These are phyloP conservation scores for Pogona vitticeps DNA, from an alignment of 2,113 vertebrate species.

Conservation along the genomic window DNA sequence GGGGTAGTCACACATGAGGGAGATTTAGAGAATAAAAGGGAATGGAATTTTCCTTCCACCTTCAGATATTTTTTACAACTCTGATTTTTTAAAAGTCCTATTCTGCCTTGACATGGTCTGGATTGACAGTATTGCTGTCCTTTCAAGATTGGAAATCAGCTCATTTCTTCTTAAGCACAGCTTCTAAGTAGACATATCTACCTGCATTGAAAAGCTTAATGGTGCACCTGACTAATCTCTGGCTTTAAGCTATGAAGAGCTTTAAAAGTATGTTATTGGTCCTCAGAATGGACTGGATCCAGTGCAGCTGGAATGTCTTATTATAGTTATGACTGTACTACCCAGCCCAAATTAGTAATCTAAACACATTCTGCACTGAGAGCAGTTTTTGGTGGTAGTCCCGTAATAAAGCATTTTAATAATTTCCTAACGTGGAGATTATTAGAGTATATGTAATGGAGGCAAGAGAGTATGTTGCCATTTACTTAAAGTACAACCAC, in stretches of 20 bases:
- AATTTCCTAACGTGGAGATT: too few relatives aligned
- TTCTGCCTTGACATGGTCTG: background rate
- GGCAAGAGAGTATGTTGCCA: background rate
- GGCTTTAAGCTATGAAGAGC: background rate
- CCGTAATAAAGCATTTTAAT: background rate
- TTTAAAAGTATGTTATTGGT: background rate
- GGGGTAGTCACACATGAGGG: background rate
- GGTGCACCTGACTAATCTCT: too few relatives aligned
- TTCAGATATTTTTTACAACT: background rate
- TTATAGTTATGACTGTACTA: background rate
- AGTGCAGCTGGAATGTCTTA: background rate
- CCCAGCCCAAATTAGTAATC: background rate
- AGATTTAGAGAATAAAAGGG: background rate
- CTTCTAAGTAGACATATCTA: background rate
- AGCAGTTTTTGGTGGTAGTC: background rate
- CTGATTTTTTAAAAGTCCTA: background rate
- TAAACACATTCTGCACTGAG: background rate
- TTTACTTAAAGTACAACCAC: too few relatives aligned
- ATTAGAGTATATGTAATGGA: too few relatives aligned
- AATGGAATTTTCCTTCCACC: background rate
- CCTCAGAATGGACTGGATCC: background rate
- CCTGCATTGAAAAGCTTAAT: background rate
- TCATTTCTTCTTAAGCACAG: background rate
- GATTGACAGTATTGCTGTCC: background rate
- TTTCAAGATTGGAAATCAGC: background rate